Percentiles rank a stretch among this genome's conserved stretches.
These are phyloP conservation scores for Leptinotarsa rubiginosa DNA, from an alignment of 2,888 invertebrate species.

Conservation along the genomic window DNA sequence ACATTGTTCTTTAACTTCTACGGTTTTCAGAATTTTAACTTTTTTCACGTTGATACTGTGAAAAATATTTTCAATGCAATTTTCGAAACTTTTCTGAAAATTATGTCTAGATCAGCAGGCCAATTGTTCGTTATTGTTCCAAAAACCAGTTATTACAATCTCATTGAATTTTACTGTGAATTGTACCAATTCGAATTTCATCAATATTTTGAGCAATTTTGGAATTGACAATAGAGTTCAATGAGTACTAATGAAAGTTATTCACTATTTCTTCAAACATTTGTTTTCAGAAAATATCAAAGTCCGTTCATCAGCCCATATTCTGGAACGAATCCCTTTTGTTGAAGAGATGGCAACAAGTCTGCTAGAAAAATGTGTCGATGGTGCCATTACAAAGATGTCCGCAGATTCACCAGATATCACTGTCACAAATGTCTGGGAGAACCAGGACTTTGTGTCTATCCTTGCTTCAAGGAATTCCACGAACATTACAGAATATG, in stretches of 20 bases:
- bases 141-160: no score
- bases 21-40: no score
- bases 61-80: no score
- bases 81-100: no score
- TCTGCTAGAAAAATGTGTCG: constrained; percentile 47
- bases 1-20: no score
- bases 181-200: no score
- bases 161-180: no score
- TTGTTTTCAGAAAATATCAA: constrained; percentile 8
- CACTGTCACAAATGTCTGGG: constrained; percentile 46
- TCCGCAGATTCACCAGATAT: constrained; percentile 45
- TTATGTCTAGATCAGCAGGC: no score
- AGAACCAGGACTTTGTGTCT: constrained; percentile 45
- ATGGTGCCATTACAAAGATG: constrained; percentile 43
- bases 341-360: constrained; percentile 45
- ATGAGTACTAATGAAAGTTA: neutral
- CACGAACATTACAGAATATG: constrained; percentile 43
- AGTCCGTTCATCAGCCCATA: constrained; percentile 29
- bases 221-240: no score
- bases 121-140: no score
- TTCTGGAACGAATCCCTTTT: constrained; percentile 43
- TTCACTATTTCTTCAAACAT: neutral
- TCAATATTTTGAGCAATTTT: no score
- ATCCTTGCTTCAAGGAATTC: constrained; percentile 47
- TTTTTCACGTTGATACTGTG: no score